Evolutionary conservation across 2,888 invertebrate genomes (phyloP).

Genomic region (Anoplius nigerrimus): DNA sequence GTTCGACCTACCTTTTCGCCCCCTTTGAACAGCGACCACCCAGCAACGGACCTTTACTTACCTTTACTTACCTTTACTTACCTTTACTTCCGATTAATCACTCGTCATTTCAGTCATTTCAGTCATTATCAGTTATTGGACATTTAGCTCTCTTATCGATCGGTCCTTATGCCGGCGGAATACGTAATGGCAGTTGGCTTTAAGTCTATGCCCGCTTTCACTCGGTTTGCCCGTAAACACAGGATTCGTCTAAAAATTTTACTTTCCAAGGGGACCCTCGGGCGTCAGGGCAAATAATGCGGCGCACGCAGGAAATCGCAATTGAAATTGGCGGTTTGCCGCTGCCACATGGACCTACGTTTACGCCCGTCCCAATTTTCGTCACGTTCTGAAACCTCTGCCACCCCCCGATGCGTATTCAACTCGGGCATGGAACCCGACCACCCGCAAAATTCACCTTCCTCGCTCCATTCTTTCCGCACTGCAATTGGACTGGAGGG

Average conservation of each 20-base stretch:
- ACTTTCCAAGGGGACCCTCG: constrained; percentile 52
- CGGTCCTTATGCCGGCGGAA: no score
- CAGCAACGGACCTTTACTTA: no score
- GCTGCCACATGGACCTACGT: constrained; percentile 62
- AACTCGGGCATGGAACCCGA: neutral
- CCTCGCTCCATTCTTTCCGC: neutral
- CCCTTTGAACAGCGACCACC: no score
- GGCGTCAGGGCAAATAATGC: constrained; percentile 61
- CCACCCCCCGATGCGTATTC: constrained; percentile 2
- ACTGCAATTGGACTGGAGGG: no score
- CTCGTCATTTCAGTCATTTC: no score
- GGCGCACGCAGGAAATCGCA: constrained; percentile 61
- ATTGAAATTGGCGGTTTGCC: constrained; percentile 68
- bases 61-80: no score
- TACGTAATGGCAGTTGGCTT: no score
- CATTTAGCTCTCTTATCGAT: no score
- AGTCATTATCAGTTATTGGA: no score
- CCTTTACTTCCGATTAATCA: no score
- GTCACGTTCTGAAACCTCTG: constrained; percentile 39
- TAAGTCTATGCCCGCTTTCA: no score
- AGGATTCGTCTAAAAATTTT: constrained; percentile 33
- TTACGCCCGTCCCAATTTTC: constrained; percentile 59
- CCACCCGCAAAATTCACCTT: neutral
- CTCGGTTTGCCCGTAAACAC: neutral
- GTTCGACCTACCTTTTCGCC: no score